Percentiles rank a stretch among this genome's conserved stretches.
Evolutionary conservation across 2,888 invertebrate genomes (phyloP).

Genomic region (Amiota communis): DNA sequence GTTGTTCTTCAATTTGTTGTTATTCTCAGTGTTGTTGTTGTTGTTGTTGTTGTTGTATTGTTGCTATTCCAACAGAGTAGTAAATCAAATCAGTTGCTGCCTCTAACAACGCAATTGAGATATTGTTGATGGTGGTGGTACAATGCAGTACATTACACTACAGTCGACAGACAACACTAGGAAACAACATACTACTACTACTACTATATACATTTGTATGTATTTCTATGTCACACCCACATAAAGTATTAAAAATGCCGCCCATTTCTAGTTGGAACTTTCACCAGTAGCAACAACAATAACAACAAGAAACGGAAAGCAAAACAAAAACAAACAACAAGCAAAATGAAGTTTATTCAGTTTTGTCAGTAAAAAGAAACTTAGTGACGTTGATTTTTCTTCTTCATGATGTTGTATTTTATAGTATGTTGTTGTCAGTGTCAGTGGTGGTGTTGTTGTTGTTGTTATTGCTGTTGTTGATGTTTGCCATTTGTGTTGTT

Average conservation of each 20-base stretch:
- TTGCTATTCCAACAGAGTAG: constrained; percentile 31
- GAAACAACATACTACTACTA: background rate
- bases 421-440: constrained; percentile 1
- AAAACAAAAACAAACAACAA: background rate
- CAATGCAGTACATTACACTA: too few species aligned
- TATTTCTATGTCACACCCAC: background rate
- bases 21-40: constrained; percentile 50
- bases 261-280: background rate
- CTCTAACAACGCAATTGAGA: constrained; percentile 62
- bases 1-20: constrained; percentile 36
- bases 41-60: too few species aligned
- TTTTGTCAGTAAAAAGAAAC: constrained; percentile 7
- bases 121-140: too few species aligned
- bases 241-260: background rate
- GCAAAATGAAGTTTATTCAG: constrained; percentile 15
- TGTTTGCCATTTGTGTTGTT: constrained; percentile 23
- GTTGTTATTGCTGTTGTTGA: constrained; percentile 38
- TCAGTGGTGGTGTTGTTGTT: constrained; percentile 20
- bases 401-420: background rate
- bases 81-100: constrained; percentile 64
- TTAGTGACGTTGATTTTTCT: constrained; percentile 4
- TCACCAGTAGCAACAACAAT: constrained; percentile 1
- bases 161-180: too few species aligned
- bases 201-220: background rate
- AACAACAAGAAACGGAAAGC: background rate